phyloP scores from a whole-genome alignment of 2,888 invertebrate species.

The Tolmerus cingulatus region DNA sequence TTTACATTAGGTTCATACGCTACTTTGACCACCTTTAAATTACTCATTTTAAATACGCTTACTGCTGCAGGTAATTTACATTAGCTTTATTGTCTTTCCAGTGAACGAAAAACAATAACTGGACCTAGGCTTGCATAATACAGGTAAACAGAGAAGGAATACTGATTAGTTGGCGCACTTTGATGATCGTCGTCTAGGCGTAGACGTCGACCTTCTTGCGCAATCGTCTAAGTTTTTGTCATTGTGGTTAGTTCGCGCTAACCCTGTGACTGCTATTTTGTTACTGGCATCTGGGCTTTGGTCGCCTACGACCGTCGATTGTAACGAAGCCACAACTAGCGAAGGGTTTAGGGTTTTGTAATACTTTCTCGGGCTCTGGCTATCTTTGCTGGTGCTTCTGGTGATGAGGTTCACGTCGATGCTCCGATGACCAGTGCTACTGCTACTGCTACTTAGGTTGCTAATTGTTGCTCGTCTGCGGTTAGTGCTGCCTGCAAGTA shows the following conservation, averaged over 20 bases:
- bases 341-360: constrained; percentile 20
- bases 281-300: not conserved
- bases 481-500: constrained; percentile 4
- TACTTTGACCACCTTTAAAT: not conserved
- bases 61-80: constrained; percentile 34
- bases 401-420: not conserved
- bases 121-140: constrained; percentile 5
- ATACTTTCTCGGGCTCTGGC: constrained; percentile 20
- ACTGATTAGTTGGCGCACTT: constrained; percentile 26
- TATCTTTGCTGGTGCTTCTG: not conserved
- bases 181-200: not conserved
- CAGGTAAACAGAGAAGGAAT: constrained; percentile 29
- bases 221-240: constrained; percentile 11
- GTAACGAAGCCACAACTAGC: constrained; percentile 1
- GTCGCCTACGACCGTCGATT: not conserved
- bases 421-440: not conserved
- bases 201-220: not conserved
- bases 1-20: constrained; percentile 21
- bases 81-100: constrained; percentile 36
- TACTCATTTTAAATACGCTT: constrained; percentile 14
- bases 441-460: constrained; percentile 22
- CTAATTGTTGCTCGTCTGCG: constrained; percentile 13
- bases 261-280: not conserved
- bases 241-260: constrained; percentile 3
- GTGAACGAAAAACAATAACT: constrained; percentile 28